These are phyloP conservation scores for Otolemur garnettii DNA, from an alignment of 2,113 vertebrate genomes.

Conservation along the genomic window DNA sequence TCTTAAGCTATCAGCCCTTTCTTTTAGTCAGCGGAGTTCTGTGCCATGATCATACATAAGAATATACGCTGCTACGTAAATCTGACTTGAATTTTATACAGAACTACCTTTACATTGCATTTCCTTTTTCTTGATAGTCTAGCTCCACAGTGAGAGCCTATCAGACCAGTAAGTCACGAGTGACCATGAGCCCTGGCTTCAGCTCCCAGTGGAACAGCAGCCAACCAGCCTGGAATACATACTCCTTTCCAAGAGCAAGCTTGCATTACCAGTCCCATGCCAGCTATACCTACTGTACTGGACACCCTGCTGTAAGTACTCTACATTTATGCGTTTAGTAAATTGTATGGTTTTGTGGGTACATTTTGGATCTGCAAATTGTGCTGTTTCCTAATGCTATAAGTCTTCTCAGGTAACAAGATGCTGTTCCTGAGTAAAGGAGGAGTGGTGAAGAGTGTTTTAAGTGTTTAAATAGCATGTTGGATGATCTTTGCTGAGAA, in stretches of 20 bases:
- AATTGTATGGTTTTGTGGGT: neutral
- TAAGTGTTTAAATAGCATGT: neutral
- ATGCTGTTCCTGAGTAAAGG: neutral
- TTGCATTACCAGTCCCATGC: conserved; percentile 92
- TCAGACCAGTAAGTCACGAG: conserved; percentile 90
- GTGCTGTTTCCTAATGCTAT: accelerated
- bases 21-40: neutral
- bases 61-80: neutral
- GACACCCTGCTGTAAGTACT: conserved; percentile 92
- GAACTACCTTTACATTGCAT: conserved; percentile 81
- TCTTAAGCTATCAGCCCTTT: neutral
- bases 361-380: neutral
- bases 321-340: conserved; percentile 47
- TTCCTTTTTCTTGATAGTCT: conserved; percentile 90
- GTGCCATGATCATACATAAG: neutral
- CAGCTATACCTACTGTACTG: conserved; percentile 91
- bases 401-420: neutral
- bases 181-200: conserved; percentile 91
- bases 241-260: conserved; percentile 89
- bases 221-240: conserved; percentile 90
- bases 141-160: conserved; percentile 91
- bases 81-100: conserved; percentile 73
- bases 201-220: conserved; percentile 90
- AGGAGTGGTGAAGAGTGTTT: neutral
- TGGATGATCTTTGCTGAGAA: conserved; percentile 12